Base-by-base conservation (phyloP, 92 coral and sea anemone species). In the Paragorgia papillata region DNA sequence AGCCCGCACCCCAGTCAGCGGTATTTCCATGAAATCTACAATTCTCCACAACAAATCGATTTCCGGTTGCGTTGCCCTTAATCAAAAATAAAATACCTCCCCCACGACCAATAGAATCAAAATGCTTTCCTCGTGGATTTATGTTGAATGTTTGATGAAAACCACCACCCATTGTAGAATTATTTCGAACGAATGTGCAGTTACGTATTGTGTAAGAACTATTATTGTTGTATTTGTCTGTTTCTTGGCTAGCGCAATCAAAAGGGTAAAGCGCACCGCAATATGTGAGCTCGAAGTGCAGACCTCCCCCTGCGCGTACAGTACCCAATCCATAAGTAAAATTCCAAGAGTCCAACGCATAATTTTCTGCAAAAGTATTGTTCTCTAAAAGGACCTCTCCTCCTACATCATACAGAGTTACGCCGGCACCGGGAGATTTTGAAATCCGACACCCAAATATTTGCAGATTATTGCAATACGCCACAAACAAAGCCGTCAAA, bases 101-200 rank as follows among this genome's bases (percentile, higher is more conserved):
- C 22, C 73, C 73, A 35, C 73, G 73, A 40, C 73, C 73, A 12
- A 66, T 66, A 24, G 73, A 66, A 43, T 43, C 40, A 34, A 66
- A 66, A 21, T 35, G 34, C 41, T 66, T 66, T 19, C 24, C 73
- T 29, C 55, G 27, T 6, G 73, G 73, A 43, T 66, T 40, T 22
- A 1, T 0, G 8, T 66, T 13, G 27, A 66, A 66, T 19, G 73
- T 66, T 66, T 63, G 69, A 21, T 34, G 31, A 63, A 34, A 31
- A 21, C 50, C 90, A 50, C 90, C 74, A 25, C 96, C 97, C 68
- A 90, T 62, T 20, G 92, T 88, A 22, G 90, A 92, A 33, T 74
- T 74, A 71, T 92, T 92, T 50, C 68, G 48, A 26, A 32, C 69
- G 88, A 92, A 92, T 6, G 26, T 19, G 79, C 91, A 87, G 32